Base-by-base conservation (phyloP, 2,797 vertebrate species). In the Gephyroberyx darwinii region DNA sequence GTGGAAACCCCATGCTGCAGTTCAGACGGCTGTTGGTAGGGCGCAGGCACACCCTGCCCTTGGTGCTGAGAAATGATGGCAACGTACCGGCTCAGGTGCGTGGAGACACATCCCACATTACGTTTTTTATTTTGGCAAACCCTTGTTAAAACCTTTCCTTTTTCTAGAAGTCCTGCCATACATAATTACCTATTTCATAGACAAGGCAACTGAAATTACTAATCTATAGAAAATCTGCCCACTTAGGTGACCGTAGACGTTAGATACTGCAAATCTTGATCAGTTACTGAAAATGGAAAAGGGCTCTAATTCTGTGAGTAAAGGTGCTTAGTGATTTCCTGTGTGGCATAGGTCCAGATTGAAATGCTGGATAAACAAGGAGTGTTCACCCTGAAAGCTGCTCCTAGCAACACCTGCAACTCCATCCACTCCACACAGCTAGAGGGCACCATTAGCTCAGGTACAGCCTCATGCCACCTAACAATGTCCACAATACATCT, bases 31-130 rank as follows among this genome's bases (percentile, higher is more conserved):
- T 94, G 5, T 74, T 91, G 54, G 83, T 95, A 10, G 95, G 94
- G 0, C 85, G 84, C 0, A 82, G 74, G 0, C 90, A 91, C 48
- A 83, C 74, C 0, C 92, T 94, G 1, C 92, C 95, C 5, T 75
- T 99, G 66, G 74, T 96, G 53, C 81, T 98, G 60, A 86, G 90
- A n/a, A 99, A 99, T 58, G 81, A 86, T 0, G 94, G 95, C 58
- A 84, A 70, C 51, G 43, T 86, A 39, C 41, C 77, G 17, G 89
- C 91, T 71, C 69, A 92, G 85, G 92, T 93, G 45, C 75, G 84
- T 20, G 19, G 12, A 56, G 9, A 30, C 33, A 12, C 54, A 31
- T 31, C 39, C 6, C 26, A 57, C 22, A 12, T 5, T 22, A 45
- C 2, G 20, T 31, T 45, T 26, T 43, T 52, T 48, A 51, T 59